Conservation (phyloP, 2,888 invertebrate genomes). For the Ditula angustiorana region DNA sequence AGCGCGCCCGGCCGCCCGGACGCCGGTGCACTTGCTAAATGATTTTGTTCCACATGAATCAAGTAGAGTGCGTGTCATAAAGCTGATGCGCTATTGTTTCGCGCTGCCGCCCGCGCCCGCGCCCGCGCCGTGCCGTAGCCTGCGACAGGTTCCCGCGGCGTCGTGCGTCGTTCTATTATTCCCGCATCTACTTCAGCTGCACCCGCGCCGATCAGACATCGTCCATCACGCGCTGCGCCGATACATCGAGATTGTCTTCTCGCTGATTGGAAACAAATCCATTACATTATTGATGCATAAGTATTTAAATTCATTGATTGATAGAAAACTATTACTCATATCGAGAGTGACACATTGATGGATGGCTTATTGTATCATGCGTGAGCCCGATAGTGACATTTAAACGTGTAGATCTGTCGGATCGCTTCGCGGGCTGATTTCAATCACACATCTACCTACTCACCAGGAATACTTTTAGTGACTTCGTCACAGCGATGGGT, state of each 20-base stretch:
- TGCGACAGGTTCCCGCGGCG: neutral
- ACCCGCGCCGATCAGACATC: neutral
- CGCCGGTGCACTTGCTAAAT: slow-evolving; percentile 35
- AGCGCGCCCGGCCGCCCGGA: slow-evolving; percentile 17
- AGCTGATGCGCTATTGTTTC: slow-evolving; percentile 38
- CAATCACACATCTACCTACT: neutral
- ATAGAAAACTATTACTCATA: slow-evolving; percentile 37
- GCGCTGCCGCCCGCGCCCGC: neutral
- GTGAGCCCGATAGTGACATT: neutral
- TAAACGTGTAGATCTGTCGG: neutral
- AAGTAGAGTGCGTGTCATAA: slow-evolving; percentile 32
- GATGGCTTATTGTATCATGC: slow-evolving; percentile 24
- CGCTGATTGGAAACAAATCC: slow-evolving; percentile 36
- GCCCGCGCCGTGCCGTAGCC: neutral
- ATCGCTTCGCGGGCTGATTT: neutral
- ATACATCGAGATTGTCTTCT: slow-evolving; percentile 30
- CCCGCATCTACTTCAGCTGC: neutral
- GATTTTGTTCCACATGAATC: slow-evolving; percentile 38
- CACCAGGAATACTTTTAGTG: too few species aligned
- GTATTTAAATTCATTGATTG: slow-evolving; percentile 36
- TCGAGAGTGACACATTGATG: slow-evolving; percentile 24
- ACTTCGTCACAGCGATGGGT: too few species aligned
- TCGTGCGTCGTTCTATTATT: neutral
- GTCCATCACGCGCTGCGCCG: slow-evolving; percentile 22
- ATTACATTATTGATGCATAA: slow-evolving; percentile 29